Percentiles rank a stretch among this genome's conserved stretches.
These are phyloP conservation scores for Aelia acuminata DNA, from an alignment of 2,888 invertebrate genomes.

Conservation along the genomic window DNA sequence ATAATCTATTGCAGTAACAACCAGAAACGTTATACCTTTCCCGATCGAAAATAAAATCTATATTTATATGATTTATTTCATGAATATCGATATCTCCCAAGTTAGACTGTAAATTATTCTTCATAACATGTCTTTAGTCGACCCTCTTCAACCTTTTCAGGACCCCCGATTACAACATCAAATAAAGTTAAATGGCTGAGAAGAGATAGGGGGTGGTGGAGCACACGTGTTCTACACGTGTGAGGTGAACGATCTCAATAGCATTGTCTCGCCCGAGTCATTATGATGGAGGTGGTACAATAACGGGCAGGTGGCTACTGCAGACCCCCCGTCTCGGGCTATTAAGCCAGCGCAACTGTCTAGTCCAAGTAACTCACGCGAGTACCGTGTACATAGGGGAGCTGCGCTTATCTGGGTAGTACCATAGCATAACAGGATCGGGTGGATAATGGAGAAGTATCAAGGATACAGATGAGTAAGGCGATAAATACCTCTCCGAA, in stretches of 20 bases:
- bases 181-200: neutral
- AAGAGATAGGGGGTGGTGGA: neutral
- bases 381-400: neutral
- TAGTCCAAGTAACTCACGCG: neutral
- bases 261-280: slow-evolving; percentile 51
- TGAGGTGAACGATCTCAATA: slow-evolving; percentile 23
- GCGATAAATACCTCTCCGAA: neutral
- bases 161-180: neutral
- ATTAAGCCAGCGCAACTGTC: slow-evolving; percentile 5
- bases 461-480: neutral
- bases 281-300: slow-evolving; percentile 54
- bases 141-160: neutral
- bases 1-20: too few relatives aligned
- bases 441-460: neutral
- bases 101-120: too few relatives aligned
- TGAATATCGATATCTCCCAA: too few relatives aligned
- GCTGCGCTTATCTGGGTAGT: neutral
- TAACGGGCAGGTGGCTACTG: slow-evolving; percentile 38
- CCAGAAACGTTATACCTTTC: too few relatives aligned
- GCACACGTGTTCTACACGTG: slow-evolving; percentile 31
- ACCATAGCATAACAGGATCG: neutral
- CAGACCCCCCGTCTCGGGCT: neutral
- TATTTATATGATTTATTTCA: too few relatives aligned
- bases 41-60: too few relatives aligned
- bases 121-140: too few relatives aligned